Evolutionary conservation across 2,888 invertebrate genomes (phyloP).

Genomic region (Drosophila ezoana): DNA sequence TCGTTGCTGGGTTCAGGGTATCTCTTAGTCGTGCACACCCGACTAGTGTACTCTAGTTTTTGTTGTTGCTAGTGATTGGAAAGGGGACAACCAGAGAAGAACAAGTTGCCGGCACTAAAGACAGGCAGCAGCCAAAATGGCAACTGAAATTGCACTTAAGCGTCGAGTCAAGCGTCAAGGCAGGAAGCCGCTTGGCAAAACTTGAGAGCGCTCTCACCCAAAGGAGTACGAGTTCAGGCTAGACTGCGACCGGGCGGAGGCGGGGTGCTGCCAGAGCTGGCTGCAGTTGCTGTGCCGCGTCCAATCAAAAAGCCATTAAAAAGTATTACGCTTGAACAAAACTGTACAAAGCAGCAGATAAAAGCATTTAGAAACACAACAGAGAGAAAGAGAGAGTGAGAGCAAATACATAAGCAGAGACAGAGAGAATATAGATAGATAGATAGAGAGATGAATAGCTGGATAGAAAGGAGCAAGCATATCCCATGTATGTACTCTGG

Average conservation of each 20-base stretch:
- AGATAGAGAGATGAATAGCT: neutral
- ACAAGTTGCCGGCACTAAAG: slow-evolving; percentile 3
- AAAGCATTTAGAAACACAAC: slow-evolving; percentile 49
- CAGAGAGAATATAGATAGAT: neutral
- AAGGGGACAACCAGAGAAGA: slow-evolving; percentile 9
- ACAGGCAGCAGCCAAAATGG: slow-evolving; percentile 59
- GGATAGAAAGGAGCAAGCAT: neutral
- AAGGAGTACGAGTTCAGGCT: slow-evolving; percentile 20
- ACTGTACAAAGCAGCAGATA: slow-evolving; percentile 76
- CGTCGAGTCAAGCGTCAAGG: slow-evolving; percentile 74
- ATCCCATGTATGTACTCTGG: neutral
- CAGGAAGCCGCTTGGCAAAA: slow-evolving; percentile 72
- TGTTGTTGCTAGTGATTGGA: slow-evolving; percentile 14
- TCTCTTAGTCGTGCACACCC: too few species aligned
- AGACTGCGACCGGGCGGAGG: neutral
- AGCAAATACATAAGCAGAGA: neutral
- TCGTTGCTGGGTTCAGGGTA: too few species aligned
- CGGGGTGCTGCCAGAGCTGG: neutral
- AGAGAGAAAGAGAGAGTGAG: slow-evolving; percentile 2
- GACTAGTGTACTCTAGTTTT: neutral
- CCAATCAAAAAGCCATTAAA: slow-evolving; percentile 85
- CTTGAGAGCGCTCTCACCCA: slow-evolving; percentile 46
- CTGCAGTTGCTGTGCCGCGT: slow-evolving; percentile 59
- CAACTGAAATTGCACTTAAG: slow-evolving; percentile 77
- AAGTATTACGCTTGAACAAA: slow-evolving; percentile 83